Conservation (phyloP, 2,888 invertebrate genomes). For the Nephrotoma flavescens region DNA sequence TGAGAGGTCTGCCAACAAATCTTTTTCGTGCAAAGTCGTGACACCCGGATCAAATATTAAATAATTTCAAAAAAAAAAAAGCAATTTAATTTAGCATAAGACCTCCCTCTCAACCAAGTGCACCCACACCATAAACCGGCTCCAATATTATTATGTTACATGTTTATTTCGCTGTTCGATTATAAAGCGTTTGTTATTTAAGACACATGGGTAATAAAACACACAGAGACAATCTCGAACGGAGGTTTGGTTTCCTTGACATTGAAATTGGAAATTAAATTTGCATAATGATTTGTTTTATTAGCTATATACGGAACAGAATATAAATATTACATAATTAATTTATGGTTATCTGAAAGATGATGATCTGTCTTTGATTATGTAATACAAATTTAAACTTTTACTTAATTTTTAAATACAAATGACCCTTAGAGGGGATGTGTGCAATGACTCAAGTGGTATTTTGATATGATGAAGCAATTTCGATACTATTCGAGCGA, state of each 20-base stretch:
- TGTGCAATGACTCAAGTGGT: not conserved
- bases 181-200: not conserved
- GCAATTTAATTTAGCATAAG: no score
- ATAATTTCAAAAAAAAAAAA: not conserved
- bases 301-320: not conserved
- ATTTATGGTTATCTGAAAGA: not conserved
- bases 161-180: not conserved
- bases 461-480: not conserved
- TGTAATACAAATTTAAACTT: not conserved
- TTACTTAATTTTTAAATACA: not conserved
- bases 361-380: not conserved
- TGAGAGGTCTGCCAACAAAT: not conserved
- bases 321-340: not conserved
- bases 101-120: no score
- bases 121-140: not conserved
- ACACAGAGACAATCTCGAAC: not conserved
- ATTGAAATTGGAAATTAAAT: not conserved
- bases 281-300: not conserved
- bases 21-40: not conserved
- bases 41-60: not conserved
- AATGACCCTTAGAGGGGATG: not conserved
- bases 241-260: not conserved
- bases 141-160: not conserved
- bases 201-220: not conserved
- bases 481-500: no score